A percentile compares a stretch with the other conserved stretches of the same genome.
phyloP scores from a whole-genome alignment of 2,113 vertebrate genomes.

The Protomyctophum bolini region DNA sequence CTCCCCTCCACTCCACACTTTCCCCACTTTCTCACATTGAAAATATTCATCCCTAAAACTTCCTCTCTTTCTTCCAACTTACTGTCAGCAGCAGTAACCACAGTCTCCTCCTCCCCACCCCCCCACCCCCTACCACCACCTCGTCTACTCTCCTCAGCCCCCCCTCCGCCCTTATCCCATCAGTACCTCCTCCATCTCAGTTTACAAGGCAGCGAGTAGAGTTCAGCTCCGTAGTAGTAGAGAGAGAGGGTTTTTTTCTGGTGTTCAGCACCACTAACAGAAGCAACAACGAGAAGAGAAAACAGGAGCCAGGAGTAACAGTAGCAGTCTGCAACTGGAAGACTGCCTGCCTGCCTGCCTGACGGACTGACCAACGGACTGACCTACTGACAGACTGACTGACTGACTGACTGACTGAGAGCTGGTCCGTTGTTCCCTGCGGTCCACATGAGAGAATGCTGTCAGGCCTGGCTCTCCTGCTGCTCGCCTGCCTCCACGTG shows the following conservation, averaged over 20 bases:
- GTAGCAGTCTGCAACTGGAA: too few species aligned
- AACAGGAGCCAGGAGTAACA: constrained; percentile 49
- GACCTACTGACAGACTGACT: too few species aligned
- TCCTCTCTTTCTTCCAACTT: constrained; percentile 55
- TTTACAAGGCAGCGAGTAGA: constrained; percentile 86
- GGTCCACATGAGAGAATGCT: constrained; percentile 72
- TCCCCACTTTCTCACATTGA: constrained; percentile 42
- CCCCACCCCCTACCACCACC: constrained; percentile 55
- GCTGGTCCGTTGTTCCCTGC: constrained; percentile 71
- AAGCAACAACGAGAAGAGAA: constrained; percentile 72
- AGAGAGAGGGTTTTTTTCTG: constrained; percentile 47
- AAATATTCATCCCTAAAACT: constrained; percentile 44
- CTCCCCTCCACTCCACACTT: constrained; percentile 28
- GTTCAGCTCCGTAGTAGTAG: constrained; percentile 61
- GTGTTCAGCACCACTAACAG: constrained; percentile 54
- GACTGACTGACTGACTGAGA: constrained; percentile 70
- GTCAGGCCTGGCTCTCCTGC: constrained; percentile 68
- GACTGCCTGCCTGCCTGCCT: too few species aligned
- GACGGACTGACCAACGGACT: too few species aligned
- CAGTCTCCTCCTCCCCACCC: constrained; percentile 36
- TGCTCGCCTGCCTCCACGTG: constrained; percentile 85
- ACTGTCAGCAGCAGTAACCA: constrained; percentile 50
- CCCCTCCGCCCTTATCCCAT: constrained; percentile 28
- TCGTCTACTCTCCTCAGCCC: constrained; percentile 56
- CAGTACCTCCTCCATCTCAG: constrained; percentile 82